Conservation (phyloP, 1,140 invertebrate species). For the Cephus cinctus region DNA sequence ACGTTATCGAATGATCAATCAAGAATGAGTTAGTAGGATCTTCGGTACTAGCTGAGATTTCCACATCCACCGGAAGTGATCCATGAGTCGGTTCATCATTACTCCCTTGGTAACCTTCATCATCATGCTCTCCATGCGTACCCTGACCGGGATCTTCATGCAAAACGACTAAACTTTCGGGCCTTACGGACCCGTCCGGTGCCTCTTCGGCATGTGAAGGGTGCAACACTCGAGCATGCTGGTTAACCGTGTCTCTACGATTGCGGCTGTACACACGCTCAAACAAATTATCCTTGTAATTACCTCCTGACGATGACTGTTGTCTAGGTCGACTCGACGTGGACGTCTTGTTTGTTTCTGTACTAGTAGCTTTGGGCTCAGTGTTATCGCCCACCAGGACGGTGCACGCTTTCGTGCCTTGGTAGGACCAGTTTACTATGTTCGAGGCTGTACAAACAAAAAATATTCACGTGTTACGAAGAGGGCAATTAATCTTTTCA, state of each 20-base stretch:
- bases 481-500: too few relatives aligned
- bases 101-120: not conserved
- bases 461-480: conserved; percentile 1
- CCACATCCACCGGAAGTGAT: too few relatives aligned
- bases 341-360: conserved; percentile 65
- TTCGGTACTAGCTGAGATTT: too few relatives aligned
- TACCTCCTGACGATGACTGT: conserved; percentile 65
- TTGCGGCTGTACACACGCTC: conserved; percentile 54
- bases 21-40: too few relatives aligned
- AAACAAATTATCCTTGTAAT: conserved; percentile 37
- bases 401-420: conserved; percentile 75
- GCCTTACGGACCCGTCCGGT: conserved; percentile 1
- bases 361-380: conserved; percentile 65
- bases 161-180: conserved; percentile 9
- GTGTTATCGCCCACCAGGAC: conserved; percentile 76
- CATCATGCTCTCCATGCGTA: conserved; percentile 30
- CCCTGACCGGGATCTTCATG: conserved; percentile 24
- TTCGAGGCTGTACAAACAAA: conserved; percentile 69
- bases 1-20: too few relatives aligned
- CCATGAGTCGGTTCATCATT: too few relatives aligned
- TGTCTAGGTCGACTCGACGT: conserved; percentile 56
- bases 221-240: conserved; percentile 58
- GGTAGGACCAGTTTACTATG: conserved; percentile 78
- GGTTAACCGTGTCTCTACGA: conserved; percentile 64
- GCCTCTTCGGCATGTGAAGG: not conserved